These are phyloP conservation scores for Chrosomus eos DNA, from an alignment of 2,797 vertebrate species.

Conservation along the genomic window DNA sequence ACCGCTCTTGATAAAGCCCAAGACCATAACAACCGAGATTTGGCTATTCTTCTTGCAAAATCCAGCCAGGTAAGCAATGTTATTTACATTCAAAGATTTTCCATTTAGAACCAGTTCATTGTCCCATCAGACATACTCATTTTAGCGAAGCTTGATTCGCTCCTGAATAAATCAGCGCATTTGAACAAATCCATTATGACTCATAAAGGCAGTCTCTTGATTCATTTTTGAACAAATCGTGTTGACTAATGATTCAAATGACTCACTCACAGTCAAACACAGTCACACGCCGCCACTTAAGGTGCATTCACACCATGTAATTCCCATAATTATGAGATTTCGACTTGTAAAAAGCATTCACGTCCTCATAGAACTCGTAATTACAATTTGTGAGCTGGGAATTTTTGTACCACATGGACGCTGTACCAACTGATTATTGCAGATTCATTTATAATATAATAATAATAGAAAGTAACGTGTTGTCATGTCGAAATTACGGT, in stretches of 20 bases:
- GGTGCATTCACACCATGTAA: neutral
- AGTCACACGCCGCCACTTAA: neutral
- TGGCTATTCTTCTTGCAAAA: slow-evolving; percentile 84
- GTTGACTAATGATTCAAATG: neutral
- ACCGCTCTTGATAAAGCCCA: slow-evolving; percentile 88
- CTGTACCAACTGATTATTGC: no score
- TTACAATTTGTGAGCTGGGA: no score
- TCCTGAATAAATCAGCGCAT: neutral
- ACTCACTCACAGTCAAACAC: neutral
- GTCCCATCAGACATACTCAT: neutral
- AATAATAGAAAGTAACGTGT: no score
- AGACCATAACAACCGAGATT: slow-evolving; percentile 84
- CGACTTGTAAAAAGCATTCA: neutral
- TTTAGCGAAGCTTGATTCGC: neutral
- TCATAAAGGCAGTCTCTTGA: neutral
- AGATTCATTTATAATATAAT: no score
- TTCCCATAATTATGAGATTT: neutral
- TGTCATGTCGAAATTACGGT: neutral
- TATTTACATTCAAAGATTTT: neutral
- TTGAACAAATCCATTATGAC: neutral
- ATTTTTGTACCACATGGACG: no score
- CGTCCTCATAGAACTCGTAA: neutral
- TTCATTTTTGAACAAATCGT: neutral
- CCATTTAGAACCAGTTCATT: neutral
- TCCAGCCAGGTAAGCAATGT: slow-evolving; percentile 82